These are phyloP conservation scores for Geopemphigus sp. DNA, from an alignment of 1,140 invertebrate genomes.

Conservation along the genomic window DNA sequence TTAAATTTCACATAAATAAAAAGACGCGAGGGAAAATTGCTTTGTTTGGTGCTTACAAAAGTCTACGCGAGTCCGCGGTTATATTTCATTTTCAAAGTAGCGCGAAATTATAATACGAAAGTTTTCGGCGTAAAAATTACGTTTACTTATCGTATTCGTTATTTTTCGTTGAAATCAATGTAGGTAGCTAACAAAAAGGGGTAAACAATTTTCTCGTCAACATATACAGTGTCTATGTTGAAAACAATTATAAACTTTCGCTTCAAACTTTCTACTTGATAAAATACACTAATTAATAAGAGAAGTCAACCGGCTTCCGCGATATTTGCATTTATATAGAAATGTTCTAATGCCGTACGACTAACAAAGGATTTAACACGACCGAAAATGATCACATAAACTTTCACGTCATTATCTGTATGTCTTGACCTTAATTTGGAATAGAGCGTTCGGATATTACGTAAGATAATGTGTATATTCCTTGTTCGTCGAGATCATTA, in stretches of 20 bases:
- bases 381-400: slow-evolving; percentile 4
- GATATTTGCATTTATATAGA: slow-evolving; percentile 30
- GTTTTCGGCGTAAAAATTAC: no score
- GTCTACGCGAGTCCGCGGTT: no score
- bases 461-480: neutral
- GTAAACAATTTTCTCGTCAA: neutral
- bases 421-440: neutral
- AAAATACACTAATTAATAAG: slow-evolving; percentile 22
- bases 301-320: neutral
- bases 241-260: slow-evolving; percentile 25
- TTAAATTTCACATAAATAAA: no score
- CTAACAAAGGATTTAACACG: slow-evolving; percentile 4
- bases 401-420: neutral
- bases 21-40: no score
- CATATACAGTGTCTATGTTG: neutral
- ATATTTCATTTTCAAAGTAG: no score
- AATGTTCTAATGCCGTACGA: neutral
- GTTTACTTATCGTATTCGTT: no score
- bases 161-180: neutral
- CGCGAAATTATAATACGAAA: no score
- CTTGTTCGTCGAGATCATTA: neutral
- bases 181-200: neutral
- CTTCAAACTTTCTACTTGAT: slow-evolving; percentile 5
- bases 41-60: no score
- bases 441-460: neutral